Conservation (phyloP, 2,113 vertebrate species). For the Xyliphius kryptos region DNA sequence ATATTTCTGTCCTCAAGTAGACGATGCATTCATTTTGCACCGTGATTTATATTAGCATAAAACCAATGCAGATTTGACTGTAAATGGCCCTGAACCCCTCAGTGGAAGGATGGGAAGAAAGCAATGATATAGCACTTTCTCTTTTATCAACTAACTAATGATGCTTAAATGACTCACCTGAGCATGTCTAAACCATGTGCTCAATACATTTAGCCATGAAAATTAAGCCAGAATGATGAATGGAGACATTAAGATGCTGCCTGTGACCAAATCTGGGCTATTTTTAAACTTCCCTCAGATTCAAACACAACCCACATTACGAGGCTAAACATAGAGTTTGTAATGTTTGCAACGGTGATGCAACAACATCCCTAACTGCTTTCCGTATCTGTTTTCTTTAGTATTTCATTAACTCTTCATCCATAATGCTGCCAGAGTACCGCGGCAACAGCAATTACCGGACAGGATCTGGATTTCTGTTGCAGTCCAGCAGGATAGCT, state of each 20-base stretch:
- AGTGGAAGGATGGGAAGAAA: constrained; percentile 27
- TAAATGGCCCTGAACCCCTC: constrained; percentile 2
- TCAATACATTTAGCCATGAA: neutral
- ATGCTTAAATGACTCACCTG: constrained; percentile 19
- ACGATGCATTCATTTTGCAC: too few species aligned
- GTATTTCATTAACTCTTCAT: too few species aligned
- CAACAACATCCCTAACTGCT: too few species aligned
- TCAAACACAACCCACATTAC: neutral
- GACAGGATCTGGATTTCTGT: too few species aligned
- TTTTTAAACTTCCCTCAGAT: constrained; percentile 1
- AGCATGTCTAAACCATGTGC: constrained; percentile 12
- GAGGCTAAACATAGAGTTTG: too few species aligned
- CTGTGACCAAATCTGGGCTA: neutral
- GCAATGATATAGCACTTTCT: constrained; percentile 11
- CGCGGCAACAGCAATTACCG: too few species aligned
- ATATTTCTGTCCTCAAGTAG: too few species aligned
- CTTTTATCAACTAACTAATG: constrained; percentile 12
- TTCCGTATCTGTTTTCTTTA: too few species aligned
- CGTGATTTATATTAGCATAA: too few species aligned
- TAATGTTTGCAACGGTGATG: too few species aligned
- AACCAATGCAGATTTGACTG: constrained; percentile 44
- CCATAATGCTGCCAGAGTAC: too few species aligned
- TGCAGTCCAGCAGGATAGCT: too few species aligned
- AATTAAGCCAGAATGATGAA: constrained; percentile 10
- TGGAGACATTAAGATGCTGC: neutral